phyloP scores from a whole-genome alignment of 2,113 vertebrate species.

The Uria lomvia region DNA sequence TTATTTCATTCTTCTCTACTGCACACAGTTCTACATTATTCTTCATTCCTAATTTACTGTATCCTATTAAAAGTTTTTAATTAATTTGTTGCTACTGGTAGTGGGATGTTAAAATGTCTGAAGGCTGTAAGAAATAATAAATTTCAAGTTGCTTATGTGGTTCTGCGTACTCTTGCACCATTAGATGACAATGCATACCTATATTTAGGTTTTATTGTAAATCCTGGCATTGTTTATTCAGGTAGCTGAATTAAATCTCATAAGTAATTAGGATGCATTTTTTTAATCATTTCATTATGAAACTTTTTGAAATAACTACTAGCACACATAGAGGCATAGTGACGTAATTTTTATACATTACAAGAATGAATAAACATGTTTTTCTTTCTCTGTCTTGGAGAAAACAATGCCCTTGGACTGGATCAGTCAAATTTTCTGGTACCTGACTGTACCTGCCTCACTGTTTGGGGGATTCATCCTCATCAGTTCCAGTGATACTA shows the following conservation, averaged over 20 bases:
- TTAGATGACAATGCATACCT: constrained; percentile 26
- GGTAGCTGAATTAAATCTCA: neutral
- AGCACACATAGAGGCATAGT: neutral
- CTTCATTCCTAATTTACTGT: constrained; percentile 54
- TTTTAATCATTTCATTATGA: constrained; percentile 10
- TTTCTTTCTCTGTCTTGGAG: neutral
- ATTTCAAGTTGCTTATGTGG: constrained; percentile 14
- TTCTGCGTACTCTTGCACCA: constrained; percentile 26
- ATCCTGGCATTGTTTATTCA: constrained; percentile 29
- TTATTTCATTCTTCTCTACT: constrained; percentile 43
- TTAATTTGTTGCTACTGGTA: constrained; percentile 59
- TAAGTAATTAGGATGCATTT: constrained; percentile 12
- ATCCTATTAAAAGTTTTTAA: constrained; percentile 55
- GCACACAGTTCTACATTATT: constrained; percentile 25
- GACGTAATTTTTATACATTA: neutral
- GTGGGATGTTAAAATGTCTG: constrained; percentile 55
- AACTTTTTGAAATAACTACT: neutral
- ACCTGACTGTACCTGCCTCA: neutral
- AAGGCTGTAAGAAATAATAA: constrained; percentile 53
- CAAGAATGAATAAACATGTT: neutral
- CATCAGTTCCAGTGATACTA: neutral
- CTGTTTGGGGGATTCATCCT: neutral
- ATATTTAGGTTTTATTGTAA: constrained; percentile 39
- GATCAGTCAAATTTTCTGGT: neutral
- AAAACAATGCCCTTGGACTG: neutral